Percentiles rank a stretch among this genome's conserved stretches.
These are phyloP conservation scores for Cardinalis cardinalis DNA, from an alignment of 2,113 vertebrate species.

Conservation along the genomic window DNA sequence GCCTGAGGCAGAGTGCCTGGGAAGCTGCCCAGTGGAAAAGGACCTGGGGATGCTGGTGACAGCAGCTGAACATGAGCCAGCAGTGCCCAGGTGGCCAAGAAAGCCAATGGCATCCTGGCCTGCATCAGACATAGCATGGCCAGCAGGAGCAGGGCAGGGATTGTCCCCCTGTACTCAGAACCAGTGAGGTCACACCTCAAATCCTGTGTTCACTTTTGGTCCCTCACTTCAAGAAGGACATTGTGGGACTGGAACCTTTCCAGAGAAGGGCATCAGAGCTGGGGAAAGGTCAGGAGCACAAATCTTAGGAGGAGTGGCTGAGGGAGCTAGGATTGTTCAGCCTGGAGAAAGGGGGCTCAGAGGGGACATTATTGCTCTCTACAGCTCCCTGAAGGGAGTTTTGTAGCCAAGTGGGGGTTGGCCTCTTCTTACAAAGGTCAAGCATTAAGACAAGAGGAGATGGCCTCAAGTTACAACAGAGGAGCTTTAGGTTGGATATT, in stretches of 20 bases:
- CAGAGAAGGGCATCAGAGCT: rapidly evolving
- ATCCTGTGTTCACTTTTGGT: rapidly evolving
- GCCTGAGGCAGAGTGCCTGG: too few relatives aligned
- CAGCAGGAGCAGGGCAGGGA: background rate
- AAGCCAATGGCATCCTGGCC: rapidly evolving
- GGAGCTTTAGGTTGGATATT: background rate
- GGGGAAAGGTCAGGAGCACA: background rate
- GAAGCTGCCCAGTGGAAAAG: background rate
- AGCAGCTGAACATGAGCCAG: rapidly evolving
- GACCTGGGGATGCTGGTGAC: background rate
- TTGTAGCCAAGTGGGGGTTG: rapidly evolving
- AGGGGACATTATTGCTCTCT: background rate
- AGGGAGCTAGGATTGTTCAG: rapidly evolving
- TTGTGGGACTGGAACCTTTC: rapidly evolving
- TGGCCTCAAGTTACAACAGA: background rate
- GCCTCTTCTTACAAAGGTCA: background rate
- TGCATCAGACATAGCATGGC: background rate
- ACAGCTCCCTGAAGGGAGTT: background rate
- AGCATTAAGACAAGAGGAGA: background rate
- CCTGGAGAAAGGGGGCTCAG: background rate
- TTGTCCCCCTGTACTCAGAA: rapidly evolving
- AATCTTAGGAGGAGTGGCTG: rapidly evolving
- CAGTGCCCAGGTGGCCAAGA: rapidly evolving
- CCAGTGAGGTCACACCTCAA: rapidly evolving
- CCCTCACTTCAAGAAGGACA: background rate